phyloP scores from a whole-genome alignment of 2,797 vertebrate genomes.

The Phylloscopus collybita region DNA sequence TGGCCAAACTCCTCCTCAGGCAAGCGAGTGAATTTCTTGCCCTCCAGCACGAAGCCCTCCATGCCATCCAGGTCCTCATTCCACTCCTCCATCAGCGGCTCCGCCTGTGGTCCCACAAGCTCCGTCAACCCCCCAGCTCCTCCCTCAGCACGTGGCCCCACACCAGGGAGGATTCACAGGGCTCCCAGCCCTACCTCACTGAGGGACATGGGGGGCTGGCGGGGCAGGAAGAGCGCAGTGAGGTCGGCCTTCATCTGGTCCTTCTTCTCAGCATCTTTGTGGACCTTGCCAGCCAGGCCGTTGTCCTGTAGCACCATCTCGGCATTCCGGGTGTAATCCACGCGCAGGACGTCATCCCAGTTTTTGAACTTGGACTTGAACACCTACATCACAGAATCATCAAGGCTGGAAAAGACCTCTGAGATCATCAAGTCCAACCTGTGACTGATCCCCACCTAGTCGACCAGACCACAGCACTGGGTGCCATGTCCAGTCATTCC shows the following conservation, averaged over 20 bases:
- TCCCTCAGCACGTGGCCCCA: rapidly evolving
- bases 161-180: rapidly evolving
- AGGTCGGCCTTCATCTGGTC: slow-evolving; percentile 98
- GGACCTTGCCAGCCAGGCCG: slow-evolving; percentile 90
- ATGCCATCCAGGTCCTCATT: slow-evolving; percentile 97
- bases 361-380: slow-evolving; percentile 99
- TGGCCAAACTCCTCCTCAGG: slow-evolving; percentile 98
- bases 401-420: not conserved
- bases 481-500: rapidly evolving
- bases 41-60: slow-evolving; percentile 97
- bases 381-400: slow-evolving; percentile 76
- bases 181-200: slow-evolving; percentile 71
- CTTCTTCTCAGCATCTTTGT: slow-evolving; percentile 90
- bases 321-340: slow-evolving; percentile 94
- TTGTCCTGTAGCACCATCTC: slow-evolving; percentile 85
- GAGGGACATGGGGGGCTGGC: slow-evolving; percentile 92
- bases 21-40: slow-evolving; percentile 95
- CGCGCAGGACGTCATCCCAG: slow-evolving; percentile 95
- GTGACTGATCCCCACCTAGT: rapidly evolving
- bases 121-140: not conserved
- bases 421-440: not conserved
- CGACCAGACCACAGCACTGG: not conserved
- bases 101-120: slow-evolving; percentile 79
- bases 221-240: slow-evolving; percentile 92
- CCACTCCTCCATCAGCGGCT: slow-evolving; percentile 98